Evolutionary conservation across 2,797 vertebrate genomes (phyloP).

Genomic region (Psittacula echo): DNA sequence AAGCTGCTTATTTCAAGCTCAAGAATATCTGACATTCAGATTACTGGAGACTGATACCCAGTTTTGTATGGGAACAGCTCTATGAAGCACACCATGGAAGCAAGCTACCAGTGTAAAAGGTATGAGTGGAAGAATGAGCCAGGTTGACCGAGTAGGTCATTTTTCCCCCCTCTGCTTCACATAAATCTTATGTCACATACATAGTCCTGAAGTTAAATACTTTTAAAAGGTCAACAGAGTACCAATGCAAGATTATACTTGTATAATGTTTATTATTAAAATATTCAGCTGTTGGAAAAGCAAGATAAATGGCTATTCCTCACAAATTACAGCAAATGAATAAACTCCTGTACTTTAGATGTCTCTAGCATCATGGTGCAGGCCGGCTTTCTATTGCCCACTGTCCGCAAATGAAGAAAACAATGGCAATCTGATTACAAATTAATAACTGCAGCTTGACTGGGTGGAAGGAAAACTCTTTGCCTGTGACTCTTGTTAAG

Average conservation of each 20-base stretch:
- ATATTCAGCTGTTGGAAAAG: background rate
- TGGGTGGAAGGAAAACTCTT: background rate
- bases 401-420: background rate
- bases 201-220: background rate
- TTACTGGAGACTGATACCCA: background rate
- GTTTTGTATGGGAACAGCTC: background rate
- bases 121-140: background rate
- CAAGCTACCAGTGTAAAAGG: background rate
- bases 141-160: background rate
- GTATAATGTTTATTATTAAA: constrained; percentile 28
- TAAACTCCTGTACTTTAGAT: background rate
- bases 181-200: background rate
- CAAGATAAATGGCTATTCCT: background rate
- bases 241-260: background rate
- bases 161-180: background rate
- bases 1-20: background rate
- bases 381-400: background rate
- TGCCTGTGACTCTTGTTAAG: background rate
- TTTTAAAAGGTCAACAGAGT: constrained; percentile 26
- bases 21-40: background rate
- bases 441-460: background rate
- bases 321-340: background rate
- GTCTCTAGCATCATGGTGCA: background rate
- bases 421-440: background rate
- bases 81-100: background rate